Conservation (phyloP, 2,113 vertebrate species). For the Sisor rabdophorus region DNA sequence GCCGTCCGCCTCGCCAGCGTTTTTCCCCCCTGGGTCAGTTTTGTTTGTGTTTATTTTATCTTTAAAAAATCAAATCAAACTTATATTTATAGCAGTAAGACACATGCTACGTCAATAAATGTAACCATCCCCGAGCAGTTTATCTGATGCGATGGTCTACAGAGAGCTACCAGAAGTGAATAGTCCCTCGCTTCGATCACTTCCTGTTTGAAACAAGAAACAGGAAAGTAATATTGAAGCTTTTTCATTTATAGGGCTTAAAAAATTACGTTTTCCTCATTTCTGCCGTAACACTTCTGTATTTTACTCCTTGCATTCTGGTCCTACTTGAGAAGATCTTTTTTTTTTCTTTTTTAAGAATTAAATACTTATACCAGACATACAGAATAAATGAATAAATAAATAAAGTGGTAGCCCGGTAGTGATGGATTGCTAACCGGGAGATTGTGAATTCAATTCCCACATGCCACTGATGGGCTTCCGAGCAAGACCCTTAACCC, state of each 20-base stretch:
- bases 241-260: slow-evolving; percentile 34
- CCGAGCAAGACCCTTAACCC: too few species aligned
- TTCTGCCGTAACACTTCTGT: not conserved
- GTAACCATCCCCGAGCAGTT: not conserved
- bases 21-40: not conserved
- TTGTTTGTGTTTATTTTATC: not conserved
- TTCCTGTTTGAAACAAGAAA: slow-evolving; percentile 18
- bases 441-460: too few species aligned
- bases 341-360: too few species aligned
- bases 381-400: not conserved
- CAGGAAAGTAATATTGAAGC: not conserved
- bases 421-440: too few species aligned
- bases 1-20: too few species aligned
- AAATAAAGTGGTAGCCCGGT: too few species aligned
- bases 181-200: not conserved
- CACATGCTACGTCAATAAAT: too few species aligned
- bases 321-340: not conserved
- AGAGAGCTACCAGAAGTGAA: too few species aligned
- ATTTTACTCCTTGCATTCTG: not conserved
- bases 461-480: too few species aligned
- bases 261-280: not conserved
- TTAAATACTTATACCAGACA: not conserved
- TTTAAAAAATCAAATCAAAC: too few species aligned
- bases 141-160: too few species aligned
- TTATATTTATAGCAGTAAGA: not conserved